phyloP scores from a whole-genome alignment of 2,888 invertebrate species.

The Pachycephus smyrnensis region DNA sequence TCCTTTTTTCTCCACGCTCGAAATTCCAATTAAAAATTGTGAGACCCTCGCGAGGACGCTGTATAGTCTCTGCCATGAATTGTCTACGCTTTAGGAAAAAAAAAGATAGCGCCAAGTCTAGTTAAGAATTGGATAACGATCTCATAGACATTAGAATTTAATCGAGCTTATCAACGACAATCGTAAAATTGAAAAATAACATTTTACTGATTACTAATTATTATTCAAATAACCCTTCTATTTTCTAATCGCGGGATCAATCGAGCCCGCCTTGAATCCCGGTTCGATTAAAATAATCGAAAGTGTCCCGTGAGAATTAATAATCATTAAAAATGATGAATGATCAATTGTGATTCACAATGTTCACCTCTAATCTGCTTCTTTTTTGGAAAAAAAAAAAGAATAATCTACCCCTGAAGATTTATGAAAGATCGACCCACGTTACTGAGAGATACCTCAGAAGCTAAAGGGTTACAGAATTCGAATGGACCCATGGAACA shows the following conservation, averaged over 20 bases:
- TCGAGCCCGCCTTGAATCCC: neutral
- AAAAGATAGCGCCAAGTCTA: neutral
- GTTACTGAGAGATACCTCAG: neutral
- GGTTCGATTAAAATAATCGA: neutral
- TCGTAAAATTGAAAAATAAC: no score
- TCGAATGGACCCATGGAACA: neutral
- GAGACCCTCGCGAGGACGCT: constrained; percentile 22
- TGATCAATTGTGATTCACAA: neutral
- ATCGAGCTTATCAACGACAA: neutral
- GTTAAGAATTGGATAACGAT: neutral
- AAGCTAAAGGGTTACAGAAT: neutral
- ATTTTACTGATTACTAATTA: neutral
- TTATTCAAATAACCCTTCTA: neutral
- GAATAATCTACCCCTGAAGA: neutral
- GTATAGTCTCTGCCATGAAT: neutral
- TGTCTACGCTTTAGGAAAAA: neutral
- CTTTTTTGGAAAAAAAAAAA: neutral
- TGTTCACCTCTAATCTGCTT: neutral
- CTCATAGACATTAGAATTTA: neutral
- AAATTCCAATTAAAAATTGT: constrained; percentile 55
- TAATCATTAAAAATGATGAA: neutral
- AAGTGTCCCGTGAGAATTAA: neutral
- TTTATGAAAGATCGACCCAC: neutral
- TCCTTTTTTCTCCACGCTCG: constrained; percentile 14
- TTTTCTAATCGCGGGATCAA: neutral